Evolutionary conservation across 2,888 invertebrate genomes (phyloP).

Genomic region (Stegana nigrithorax): DNA sequence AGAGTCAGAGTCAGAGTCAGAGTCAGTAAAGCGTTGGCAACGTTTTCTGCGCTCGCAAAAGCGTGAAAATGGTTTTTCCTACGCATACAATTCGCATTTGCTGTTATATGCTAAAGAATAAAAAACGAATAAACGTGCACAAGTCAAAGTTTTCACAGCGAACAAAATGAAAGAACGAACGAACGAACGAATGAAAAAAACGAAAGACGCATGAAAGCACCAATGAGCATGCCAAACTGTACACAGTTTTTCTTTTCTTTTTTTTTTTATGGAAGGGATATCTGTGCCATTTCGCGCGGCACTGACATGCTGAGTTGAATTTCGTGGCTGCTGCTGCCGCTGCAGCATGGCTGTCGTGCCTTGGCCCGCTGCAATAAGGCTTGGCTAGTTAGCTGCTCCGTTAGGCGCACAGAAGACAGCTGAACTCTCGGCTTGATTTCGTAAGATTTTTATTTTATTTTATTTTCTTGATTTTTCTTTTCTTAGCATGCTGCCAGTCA

Average conservation of each 20-base stretch:
- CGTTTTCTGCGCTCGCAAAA: slow-evolving; percentile 53
- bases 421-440: neutral
- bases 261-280: neutral
- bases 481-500: too few relatives aligned
- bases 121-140: too few relatives aligned
- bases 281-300: neutral
- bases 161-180: slow-evolving; percentile 22
- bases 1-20: too few relatives aligned
- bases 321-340: slow-evolving; percentile 5
- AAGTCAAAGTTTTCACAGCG: too few relatives aligned
- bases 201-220: slow-evolving; percentile 11
- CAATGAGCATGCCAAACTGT: neutral
- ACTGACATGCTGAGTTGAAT: too few relatives aligned
- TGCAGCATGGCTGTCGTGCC: too few relatives aligned
- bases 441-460: neutral
- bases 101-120: too few relatives aligned
- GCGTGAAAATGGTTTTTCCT: slow-evolving; percentile 61
- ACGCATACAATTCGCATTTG: slow-evolving; percentile 31
- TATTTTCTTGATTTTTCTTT: neutral
- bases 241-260: neutral
- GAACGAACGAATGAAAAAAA: too few relatives aligned
- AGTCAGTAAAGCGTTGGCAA: neutral
- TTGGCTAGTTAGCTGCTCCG: neutral
- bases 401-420: neutral
- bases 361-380: too few relatives aligned